These are phyloP conservation scores for Diglossa cyanea DNA, from an alignment of 2,797 vertebrate species.

Conservation along the genomic window DNA sequence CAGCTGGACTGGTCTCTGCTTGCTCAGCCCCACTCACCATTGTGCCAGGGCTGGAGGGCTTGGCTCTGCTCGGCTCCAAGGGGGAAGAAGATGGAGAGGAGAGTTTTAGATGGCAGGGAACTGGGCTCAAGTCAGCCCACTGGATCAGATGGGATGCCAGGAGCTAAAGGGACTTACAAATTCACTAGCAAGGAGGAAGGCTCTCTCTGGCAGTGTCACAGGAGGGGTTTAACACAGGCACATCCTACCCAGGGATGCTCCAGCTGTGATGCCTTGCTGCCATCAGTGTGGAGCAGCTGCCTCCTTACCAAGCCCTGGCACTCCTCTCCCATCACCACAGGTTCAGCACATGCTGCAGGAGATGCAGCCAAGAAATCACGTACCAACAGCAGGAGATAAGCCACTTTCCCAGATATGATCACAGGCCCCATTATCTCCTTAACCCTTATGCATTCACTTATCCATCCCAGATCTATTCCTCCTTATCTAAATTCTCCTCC, in stretches of 20 bases:
- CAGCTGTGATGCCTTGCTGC: neutral
- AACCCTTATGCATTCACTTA: neutral
- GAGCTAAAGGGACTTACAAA: neutral
- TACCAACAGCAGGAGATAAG: neutral
- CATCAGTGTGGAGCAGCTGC: neutral
- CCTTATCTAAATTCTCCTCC: neutral
- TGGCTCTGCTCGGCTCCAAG: neutral
- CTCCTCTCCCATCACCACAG: neutral
- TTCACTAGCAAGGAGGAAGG: neutral
- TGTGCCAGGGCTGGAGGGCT: accelerated
- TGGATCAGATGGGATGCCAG: neutral
- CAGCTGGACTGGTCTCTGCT: neutral
- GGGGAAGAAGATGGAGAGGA: neutral
- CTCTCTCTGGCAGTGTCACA: neutral
- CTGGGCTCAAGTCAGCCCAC: neutral
- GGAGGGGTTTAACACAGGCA: neutral
- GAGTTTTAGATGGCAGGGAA: neutral
- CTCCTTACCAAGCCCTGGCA: neutral
- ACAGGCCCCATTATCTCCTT: conserved; percentile 13
- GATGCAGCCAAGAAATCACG: neutral
- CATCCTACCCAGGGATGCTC: neutral
- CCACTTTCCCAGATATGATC: neutral
- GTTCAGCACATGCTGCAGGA: accelerated
- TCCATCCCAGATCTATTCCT: neutral
- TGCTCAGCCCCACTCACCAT: neutral